phyloP scores from a whole-genome alignment of 2,888 invertebrate genomes.

The Spilarctia lutea region DNA sequence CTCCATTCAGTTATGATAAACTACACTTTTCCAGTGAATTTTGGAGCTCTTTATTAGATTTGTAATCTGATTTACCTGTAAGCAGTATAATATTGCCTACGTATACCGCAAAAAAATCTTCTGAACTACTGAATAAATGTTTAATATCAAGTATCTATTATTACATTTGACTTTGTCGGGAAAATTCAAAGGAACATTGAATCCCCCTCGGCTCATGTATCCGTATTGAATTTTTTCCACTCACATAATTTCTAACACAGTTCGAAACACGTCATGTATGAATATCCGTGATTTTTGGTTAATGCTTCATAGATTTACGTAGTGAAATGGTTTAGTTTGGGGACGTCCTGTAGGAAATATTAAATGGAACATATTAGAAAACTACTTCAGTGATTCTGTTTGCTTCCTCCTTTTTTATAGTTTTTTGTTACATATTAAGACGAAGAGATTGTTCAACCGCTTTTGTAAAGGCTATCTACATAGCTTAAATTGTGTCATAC shows the following conservation, averaged over 20 bases:
- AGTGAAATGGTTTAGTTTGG: slow-evolving; percentile 4
- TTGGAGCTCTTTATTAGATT: not conserved
- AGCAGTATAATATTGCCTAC: not conserved
- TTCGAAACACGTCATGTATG: slow-evolving; percentile 20
- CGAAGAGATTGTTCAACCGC: not conserved
- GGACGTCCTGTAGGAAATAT: slow-evolving; percentile 10
- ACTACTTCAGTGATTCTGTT: not conserved
- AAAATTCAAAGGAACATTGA: slow-evolving; percentile 22
- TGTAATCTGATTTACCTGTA: not conserved
- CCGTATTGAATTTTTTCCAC: slow-evolving; percentile 36
- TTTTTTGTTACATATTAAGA: not conserved
- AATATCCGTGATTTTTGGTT: slow-evolving; percentile 19
- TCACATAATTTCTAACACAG: slow-evolving; percentile 37
- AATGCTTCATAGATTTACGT: slow-evolving; percentile 27
- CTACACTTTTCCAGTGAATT: not conserved
- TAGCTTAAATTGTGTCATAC: not conserved
- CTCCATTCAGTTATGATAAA: not conserved
- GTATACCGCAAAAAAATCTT: not conserved
- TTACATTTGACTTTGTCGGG: slow-evolving; percentile 7
- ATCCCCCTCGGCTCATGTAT: slow-evolving; percentile 13
- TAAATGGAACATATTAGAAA: not conserved
- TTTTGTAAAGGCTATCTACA: not conserved
- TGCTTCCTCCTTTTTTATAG: not conserved
- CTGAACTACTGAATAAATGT: slow-evolving; percentile 11
- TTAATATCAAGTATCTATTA: slow-evolving; percentile 9